A percentile compares a stretch with the other conserved stretches of the same genome.
Conservation (phyloP, 2,113 vertebrate genomes). For the Accipiter virgatus region DNA sequence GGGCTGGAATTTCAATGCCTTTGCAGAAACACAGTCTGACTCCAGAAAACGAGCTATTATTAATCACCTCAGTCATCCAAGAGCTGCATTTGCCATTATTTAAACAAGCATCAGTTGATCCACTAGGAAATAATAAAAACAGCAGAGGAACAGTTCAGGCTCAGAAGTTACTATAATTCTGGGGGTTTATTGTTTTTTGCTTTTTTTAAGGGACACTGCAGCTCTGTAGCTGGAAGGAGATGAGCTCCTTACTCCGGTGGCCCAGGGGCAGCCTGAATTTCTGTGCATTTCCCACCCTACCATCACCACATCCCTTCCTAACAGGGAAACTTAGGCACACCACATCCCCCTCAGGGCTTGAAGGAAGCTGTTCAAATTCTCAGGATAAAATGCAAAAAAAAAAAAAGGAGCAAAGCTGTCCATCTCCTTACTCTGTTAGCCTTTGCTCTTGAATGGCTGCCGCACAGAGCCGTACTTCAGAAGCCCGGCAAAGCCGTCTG, state of each 20-base stretch:
- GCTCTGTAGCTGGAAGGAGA: background rate
- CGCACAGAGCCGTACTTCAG: background rate
- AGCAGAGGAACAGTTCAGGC: background rate
- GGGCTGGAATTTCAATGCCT: background rate
- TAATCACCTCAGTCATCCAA: background rate
- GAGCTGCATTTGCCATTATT: background rate
- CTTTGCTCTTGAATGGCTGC: background rate
- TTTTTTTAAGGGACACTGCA: background rate
- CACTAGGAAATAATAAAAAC: background rate
- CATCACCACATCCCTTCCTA: background rate
- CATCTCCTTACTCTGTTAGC: background rate
- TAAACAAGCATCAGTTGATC: background rate
- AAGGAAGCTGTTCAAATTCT: background rate
- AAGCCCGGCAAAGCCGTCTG: background rate
- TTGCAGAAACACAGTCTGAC: background rate
- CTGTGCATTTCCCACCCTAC: background rate
- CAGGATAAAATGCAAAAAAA: background rate
- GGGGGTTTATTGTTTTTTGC: background rate
- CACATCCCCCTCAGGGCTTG: background rate
- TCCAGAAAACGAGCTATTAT: background rate
- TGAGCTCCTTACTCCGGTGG: background rate
- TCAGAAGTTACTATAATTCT: background rate
- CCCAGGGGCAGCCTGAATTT: background rate
- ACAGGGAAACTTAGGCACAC: background rate
- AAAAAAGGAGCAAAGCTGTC: background rate